Percentiles rank a stretch among this genome's conserved stretches.
Conservation (phyloP, 1,140 invertebrate species). For the Apocrypta bakeri region DNA sequence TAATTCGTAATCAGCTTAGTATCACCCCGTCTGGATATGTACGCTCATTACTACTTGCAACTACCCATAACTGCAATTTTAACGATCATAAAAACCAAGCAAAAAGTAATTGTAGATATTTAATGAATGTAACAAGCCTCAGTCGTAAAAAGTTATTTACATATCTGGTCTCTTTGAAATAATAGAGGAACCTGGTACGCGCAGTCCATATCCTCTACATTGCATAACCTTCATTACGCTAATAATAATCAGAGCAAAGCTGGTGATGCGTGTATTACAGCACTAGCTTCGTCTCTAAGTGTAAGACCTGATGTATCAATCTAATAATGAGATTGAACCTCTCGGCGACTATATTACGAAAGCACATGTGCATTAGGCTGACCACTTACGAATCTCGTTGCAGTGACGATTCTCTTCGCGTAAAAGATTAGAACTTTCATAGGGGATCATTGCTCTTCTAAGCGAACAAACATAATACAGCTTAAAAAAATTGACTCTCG, state of each 20-base stretch:
- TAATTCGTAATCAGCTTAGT: too few relatives aligned
- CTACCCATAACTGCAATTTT: too few relatives aligned
- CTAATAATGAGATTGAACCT: slow-evolving; percentile 21
- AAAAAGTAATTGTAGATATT: too few relatives aligned
- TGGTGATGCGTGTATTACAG: background rate
- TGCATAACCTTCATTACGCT: slow-evolving; percentile 1
- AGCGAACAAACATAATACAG: too few relatives aligned
- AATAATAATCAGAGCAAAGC: background rate
- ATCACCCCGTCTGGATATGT: background rate
- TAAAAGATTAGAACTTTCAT: too few relatives aligned
- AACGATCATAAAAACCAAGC: too few relatives aligned
- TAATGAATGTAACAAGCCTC: too few relatives aligned
- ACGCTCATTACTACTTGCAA: background rate
- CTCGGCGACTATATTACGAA: background rate
- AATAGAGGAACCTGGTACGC: background rate
- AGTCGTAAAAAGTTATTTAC: background rate
- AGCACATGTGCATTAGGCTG: background rate
- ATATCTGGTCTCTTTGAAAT: background rate
- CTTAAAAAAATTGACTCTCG: too few relatives aligned
- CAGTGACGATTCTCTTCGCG: too few relatives aligned
- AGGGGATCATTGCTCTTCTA: too few relatives aligned
- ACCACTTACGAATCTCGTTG: background rate
- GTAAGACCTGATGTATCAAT: background rate
- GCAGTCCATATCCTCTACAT: background rate
- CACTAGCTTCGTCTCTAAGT: background rate